Evolutionary conservation across 1,140 invertebrate species (phyloP).

Genomic region (Aplysia californica): DNA sequence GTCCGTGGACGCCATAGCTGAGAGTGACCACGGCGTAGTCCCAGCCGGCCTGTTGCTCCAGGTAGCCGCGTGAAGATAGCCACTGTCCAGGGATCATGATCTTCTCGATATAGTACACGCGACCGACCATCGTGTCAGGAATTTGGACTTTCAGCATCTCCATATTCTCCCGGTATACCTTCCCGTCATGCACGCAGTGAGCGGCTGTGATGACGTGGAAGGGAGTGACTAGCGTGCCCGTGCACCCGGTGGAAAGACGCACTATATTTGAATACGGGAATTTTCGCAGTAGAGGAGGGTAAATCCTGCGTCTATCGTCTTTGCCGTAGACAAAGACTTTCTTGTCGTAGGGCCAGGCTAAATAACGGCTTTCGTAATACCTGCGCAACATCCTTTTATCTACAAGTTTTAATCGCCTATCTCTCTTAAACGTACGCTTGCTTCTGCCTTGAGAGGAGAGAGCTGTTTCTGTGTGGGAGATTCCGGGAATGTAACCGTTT

Average conservation of each 20-base stretch:
- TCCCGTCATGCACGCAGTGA: constrained; percentile 54
- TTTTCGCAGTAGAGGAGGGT: constrained; percentile 32
- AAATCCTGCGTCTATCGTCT: constrained; percentile 37
- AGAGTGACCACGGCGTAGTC: constrained; percentile 55
- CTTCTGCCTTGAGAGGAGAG: too few relatives aligned
- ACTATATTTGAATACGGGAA: constrained; percentile 55
- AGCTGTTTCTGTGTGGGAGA: too few relatives aligned
- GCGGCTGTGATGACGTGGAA: constrained; percentile 53
- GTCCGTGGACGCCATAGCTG: constrained; percentile 38
- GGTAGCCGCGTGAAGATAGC: constrained; percentile 22
- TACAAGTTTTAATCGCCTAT: too few relatives aligned
- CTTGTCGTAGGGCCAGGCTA: constrained; percentile 18
- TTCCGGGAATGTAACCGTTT: too few relatives aligned
- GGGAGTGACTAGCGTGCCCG: constrained; percentile 53
- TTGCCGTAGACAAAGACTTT: constrained; percentile 36
- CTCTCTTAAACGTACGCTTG: too few relatives aligned
- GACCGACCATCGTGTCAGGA: constrained; percentile 41
- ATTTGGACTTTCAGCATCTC: constrained; percentile 52
- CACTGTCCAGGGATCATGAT: constrained; percentile 48
- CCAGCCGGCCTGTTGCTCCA: constrained; percentile 30
- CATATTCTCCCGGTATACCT: constrained; percentile 40
- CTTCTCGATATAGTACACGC: constrained; percentile 49
- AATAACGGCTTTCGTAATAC: too few relatives aligned
- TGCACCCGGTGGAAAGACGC: constrained; percentile 52
- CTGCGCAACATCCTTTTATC: too few relatives aligned